Evolutionary conservation across 2,888 invertebrate genomes (phyloP).

Genomic region (Anoncus sp.): DNA sequence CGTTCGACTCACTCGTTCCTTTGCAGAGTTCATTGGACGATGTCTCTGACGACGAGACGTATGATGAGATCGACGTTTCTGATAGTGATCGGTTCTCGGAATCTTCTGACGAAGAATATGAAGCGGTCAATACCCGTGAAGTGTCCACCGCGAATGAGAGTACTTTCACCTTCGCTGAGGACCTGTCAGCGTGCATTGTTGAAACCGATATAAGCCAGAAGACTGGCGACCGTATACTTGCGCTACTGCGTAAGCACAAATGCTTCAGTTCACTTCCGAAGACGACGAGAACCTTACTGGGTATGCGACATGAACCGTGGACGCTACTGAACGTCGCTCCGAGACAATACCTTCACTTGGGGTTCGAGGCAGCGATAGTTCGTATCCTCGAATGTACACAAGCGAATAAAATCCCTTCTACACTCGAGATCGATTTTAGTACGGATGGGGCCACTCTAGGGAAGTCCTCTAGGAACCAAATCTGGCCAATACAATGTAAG

Average conservation of each 20-base stretch:
- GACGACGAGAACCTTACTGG: too few species aligned
- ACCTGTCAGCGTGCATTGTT: background rate
- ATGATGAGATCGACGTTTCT: too few species aligned
- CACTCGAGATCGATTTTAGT: constrained; percentile 53
- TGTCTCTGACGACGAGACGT: too few species aligned
- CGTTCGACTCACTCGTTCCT: too few species aligned
- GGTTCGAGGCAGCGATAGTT: background rate
- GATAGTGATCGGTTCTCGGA: too few species aligned
- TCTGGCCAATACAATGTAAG: constrained; percentile 64
- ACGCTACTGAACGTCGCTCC: constrained; percentile 4
- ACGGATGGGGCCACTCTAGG: constrained; percentile 51
- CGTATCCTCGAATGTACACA: background rate
- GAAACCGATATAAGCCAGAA: background rate
- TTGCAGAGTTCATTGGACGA: too few species aligned
- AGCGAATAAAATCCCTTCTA: constrained; percentile 21
- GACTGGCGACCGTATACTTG: background rate
- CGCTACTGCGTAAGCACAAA: background rate
- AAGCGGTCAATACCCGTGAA: too few species aligned
- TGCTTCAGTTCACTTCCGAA: background rate
- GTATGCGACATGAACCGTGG: background rate
- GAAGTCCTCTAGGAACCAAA: constrained; percentile 41
- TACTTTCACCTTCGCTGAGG: too few species aligned
- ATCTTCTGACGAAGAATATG: too few species aligned
- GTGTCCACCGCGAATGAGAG: too few species aligned
- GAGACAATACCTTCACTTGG: background rate